Conservation (phyloP, 2,797 vertebrate genomes). For the Sebastes cheni region DNA sequence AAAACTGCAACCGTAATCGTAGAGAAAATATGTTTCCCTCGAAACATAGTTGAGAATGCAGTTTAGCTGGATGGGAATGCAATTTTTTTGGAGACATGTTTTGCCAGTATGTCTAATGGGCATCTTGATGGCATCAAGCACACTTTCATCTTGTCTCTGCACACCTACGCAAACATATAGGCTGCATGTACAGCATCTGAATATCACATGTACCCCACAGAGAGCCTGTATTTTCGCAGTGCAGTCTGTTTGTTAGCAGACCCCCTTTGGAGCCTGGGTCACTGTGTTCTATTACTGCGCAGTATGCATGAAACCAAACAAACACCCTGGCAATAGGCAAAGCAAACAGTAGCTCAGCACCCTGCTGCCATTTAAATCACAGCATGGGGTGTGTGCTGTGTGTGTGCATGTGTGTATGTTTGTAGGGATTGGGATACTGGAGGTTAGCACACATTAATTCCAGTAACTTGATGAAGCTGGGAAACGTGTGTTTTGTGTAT, state of each 20-base stretch:
- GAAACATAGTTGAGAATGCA: no score
- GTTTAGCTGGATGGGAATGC: background rate
- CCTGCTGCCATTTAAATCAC: conserved; percentile 63
- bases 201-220: conserved; percentile 28
- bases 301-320: conserved; percentile 66
- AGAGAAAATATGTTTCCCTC: no score
- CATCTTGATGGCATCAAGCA: background rate
- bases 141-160: conserved; percentile 33
- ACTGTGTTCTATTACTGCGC: conserved; percentile 66
- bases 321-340: conserved; percentile 52
- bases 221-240: conserved; percentile 30
- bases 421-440: conserved; percentile 17
- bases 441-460: conserved; percentile 22
- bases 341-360: conserved; percentile 54
- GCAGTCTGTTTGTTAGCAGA: conserved; percentile 62
- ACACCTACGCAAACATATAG: conserved; percentile 10
- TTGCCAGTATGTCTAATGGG: conserved; percentile 7
- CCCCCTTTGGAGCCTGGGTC: conserved; percentile 63
- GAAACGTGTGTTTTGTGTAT: background rate
- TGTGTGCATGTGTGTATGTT: background rate
- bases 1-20: no score
- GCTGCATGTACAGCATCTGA: conserved; percentile 22
- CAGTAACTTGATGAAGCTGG: conserved; percentile 25
- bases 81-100: background rate
- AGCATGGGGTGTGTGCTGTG: conserved; percentile 27